These are phyloP conservation scores for Zosterops japonicus DNA, from an alignment of 2,113 vertebrate genomes.

Conservation along the genomic window DNA sequence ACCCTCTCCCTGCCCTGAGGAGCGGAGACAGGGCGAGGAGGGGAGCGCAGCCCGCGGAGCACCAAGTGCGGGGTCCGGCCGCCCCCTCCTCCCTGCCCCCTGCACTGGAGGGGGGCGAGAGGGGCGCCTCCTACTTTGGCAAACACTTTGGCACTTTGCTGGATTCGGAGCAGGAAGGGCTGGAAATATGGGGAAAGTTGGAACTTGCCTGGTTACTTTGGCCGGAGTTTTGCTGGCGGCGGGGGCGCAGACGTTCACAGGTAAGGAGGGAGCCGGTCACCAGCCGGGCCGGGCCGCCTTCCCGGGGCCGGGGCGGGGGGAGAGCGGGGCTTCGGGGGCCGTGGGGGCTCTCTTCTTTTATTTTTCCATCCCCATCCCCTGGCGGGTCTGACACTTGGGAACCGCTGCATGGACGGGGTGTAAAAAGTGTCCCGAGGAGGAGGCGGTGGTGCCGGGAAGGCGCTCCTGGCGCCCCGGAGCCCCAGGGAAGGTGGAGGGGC, in stretches of 20 bases:
- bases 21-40: background rate
- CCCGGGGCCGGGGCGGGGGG: background rate
- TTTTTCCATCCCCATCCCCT: background rate
- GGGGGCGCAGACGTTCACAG: constrained; percentile 75
- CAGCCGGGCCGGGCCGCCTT: background rate
- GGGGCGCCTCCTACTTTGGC: constrained; percentile 34
- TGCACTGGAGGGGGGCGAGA: background rate
- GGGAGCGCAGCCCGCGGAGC: background rate
- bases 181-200: constrained; percentile 74
- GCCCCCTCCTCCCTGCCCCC: background rate
- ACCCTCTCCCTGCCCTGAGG: background rate
- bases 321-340: background rate
- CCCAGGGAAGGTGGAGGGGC: background rate
- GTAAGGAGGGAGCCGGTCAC: constrained; percentile 57
- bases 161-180: constrained; percentile 37
- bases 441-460: background rate
- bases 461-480: background rate
- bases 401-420: no score
- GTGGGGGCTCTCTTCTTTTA: background rate
- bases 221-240: constrained; percentile 76
- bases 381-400: background rate
- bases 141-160: constrained; percentile 36
- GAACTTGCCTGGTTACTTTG: constrained; percentile 80
- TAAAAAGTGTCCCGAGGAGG: background rate
- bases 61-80: background rate